These are phyloP conservation scores for Brachymystax lenok DNA, from an alignment of 2,797 vertebrate genomes.

Conservation along the genomic window DNA sequence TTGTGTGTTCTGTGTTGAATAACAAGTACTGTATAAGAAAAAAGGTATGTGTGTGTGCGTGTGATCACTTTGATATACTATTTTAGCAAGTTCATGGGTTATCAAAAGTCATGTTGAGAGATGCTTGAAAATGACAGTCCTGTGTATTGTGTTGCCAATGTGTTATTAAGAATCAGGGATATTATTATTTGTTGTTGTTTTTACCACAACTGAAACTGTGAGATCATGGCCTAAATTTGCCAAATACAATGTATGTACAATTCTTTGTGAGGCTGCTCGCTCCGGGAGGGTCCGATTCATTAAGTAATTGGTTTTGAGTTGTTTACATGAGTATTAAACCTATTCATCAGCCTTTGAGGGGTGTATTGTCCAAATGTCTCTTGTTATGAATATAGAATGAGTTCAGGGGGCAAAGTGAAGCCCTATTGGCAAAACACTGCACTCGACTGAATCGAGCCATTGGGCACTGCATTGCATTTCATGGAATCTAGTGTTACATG, in stretches of 20 bases:
- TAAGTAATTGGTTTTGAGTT: slow-evolving; percentile 93
- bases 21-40: no score
- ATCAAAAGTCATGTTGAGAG: background rate
- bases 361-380: slow-evolving; percentile 89
- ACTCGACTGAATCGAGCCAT: slow-evolving; percentile 85
- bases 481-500: slow-evolving; percentile 86
- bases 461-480: slow-evolving; percentile 87
- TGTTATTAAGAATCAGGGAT: background rate
- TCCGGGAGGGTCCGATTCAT: slow-evolving; percentile 89
- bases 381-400: slow-evolving; percentile 89
- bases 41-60: background rate
- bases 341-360: slow-evolving; percentile 90
- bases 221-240: slow-evolving; percentile 85
- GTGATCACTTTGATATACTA: background rate
- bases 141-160: background rate
- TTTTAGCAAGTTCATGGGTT: background rate
- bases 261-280: slow-evolving; percentile 87
- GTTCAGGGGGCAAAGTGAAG: slow-evolving; percentile 64
- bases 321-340: slow-evolving; percentile 93
- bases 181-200: slow-evolving; percentile 64
- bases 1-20: background rate
- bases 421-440: slow-evolving; percentile 83
- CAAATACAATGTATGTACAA: slow-evolving; percentile 84
- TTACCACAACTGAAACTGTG: no score
- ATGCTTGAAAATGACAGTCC: background rate